phyloP scores from a whole-genome alignment of 92 coral and sea anemone genomes.

The Chrysogorgia sp. region DNA sequence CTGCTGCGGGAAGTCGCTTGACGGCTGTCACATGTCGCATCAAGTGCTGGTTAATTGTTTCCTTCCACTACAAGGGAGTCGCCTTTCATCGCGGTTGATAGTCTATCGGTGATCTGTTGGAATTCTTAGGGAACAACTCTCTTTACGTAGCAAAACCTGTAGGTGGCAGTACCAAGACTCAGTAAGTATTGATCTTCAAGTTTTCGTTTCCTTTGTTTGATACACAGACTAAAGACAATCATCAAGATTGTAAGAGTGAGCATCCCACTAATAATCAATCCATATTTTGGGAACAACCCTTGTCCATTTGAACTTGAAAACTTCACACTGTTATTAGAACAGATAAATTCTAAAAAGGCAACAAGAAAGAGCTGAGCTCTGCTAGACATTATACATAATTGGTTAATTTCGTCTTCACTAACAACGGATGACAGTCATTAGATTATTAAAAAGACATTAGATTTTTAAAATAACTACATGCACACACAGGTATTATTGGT shows the following conservation, averaged over 20 bases:
- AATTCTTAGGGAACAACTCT: background rate
- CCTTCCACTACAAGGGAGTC: no score
- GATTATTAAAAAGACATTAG: no score
- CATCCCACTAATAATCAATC: background rate
- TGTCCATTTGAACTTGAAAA: background rate
- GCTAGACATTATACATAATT: no score
- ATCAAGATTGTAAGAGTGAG: background rate
- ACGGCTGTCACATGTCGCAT: no score
- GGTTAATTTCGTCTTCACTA: no score
- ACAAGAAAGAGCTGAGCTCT: no score
- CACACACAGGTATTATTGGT: no score
- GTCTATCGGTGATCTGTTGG: background rate
- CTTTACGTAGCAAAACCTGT: background rate
- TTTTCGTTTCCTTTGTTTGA: background rate
- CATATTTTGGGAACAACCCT: background rate
- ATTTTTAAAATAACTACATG: no score
- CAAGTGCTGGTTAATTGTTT: no score
- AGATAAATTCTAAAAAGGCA: background rate
- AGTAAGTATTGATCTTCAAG: background rate
- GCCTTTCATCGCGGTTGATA: no score
- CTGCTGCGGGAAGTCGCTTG: no score
- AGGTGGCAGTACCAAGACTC: background rate
- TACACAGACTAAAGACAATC: background rate
- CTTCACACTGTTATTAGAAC: background rate
- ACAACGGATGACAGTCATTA: no score